Conservation (phyloP, 2,888 invertebrate genomes). For the Corythucha ciliata region DNA sequence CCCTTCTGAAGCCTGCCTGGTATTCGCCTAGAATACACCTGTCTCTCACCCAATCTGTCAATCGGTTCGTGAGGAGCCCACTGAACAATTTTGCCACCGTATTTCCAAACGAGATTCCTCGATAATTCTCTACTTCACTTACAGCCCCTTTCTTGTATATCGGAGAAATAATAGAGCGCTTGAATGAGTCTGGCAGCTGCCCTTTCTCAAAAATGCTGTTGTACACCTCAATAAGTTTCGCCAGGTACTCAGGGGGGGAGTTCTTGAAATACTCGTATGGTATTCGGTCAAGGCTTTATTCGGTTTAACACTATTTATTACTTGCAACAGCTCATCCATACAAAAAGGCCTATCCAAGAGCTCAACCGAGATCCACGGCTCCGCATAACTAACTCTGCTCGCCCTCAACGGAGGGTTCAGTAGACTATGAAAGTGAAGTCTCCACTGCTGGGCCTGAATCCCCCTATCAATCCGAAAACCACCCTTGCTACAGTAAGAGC, state of each 20-base stretch:
- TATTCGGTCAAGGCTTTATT: slow-evolving; percentile 17
- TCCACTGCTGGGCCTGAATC: no score
- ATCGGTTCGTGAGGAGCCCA: background rate
- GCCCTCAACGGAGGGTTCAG: no score
- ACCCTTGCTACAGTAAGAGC: no score
- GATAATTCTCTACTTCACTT: slow-evolving; percentile 3
- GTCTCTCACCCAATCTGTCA: background rate
- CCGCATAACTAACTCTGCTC: no score
- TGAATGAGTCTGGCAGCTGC: slow-evolving; percentile 15
- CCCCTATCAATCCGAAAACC: no score
- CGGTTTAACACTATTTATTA: background rate
- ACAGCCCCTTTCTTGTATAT: slow-evolving; percentile 8
- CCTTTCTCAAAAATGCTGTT: slow-evolving; percentile 16
- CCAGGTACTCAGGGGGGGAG: background rate
- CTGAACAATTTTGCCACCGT: slow-evolving; percentile 7
- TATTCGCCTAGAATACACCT: slow-evolving; percentile 8
- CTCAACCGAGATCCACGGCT: background rate
- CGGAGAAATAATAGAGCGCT: slow-evolving; percentile 13
- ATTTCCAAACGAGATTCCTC: slow-evolving; percentile 16
- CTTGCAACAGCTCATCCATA: slow-evolving; percentile 7
- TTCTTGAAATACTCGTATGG: slow-evolving; percentile 19
- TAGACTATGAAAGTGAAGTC: no score
- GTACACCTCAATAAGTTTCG: slow-evolving; percentile 4
- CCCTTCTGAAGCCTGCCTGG: slow-evolving; percentile 18
- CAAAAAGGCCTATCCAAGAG: background rate